Percentiles rank a stretch among this genome's conserved stretches.
These are phyloP conservation scores for Paedocypris micromegethes DNA, from an alignment of 2,797 vertebrate genomes.

Conservation along the genomic window DNA sequence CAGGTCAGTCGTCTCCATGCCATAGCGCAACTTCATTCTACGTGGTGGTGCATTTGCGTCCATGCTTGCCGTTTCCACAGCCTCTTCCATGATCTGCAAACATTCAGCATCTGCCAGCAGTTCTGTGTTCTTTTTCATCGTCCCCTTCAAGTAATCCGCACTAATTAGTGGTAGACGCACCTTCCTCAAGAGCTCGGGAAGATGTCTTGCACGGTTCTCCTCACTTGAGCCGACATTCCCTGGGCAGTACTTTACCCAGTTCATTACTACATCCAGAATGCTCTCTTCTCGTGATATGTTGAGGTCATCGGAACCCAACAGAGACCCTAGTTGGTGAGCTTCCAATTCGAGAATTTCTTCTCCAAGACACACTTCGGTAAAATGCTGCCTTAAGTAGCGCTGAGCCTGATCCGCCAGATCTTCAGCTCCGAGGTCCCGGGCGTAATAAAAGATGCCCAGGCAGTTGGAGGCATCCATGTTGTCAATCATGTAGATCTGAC, in stretches of 20 bases:
- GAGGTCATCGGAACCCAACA: conserved; percentile 88
- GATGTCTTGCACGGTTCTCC: conserved; percentile 67
- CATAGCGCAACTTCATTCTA: conserved; percentile 80
- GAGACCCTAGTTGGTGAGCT: conserved; percentile 78
- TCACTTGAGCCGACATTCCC: conserved; percentile 47
- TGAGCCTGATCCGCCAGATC: conserved; percentile 81
- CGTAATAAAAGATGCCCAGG: conserved; percentile 88
- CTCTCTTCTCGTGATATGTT: conserved; percentile 90
- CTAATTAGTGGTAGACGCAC: conserved; percentile 83
- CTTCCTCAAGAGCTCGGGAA: conserved; percentile 84
- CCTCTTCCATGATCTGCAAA: conserved; percentile 79
- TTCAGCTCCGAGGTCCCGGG: conserved; percentile 89
- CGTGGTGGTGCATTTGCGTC: conserved; percentile 70
- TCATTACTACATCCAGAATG: conserved; percentile 88
- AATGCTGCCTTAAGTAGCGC: conserved; percentile 81
- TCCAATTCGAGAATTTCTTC: conserved; percentile 91
- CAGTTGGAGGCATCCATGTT: conserved; percentile 97
- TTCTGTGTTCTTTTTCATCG: conserved; percentile 78
- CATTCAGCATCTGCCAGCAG: conserved; percentile 82
- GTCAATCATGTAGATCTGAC: conserved; percentile 86
- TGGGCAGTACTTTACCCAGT: conserved; percentile 78
- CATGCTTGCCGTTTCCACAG: conserved; percentile 71
- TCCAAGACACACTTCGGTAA: conserved; percentile 86
- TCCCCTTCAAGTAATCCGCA: conserved; percentile 79
- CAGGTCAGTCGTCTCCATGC: conserved; percentile 93